phyloP scores from a whole-genome alignment of 2,113 vertebrate species.

The Morone chrysops region DNA sequence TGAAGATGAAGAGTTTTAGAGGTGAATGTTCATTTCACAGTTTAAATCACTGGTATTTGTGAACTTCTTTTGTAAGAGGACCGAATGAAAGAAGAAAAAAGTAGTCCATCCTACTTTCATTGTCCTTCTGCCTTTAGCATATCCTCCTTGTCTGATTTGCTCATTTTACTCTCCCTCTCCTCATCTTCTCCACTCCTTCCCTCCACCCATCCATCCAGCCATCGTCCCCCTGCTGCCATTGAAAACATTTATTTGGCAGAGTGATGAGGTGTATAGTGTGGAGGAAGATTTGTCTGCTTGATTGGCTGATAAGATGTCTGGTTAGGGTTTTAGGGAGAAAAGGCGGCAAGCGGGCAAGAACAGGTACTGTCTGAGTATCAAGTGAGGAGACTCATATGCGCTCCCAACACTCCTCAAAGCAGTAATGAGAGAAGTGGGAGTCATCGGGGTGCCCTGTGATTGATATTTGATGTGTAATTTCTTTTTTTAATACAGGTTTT shows the following conservation, averaged over 20 bases:
- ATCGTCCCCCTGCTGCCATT: background rate
- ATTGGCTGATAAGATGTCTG: constrained; percentile 66
- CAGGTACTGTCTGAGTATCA: background rate
- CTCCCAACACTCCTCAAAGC: constrained; percentile 37
- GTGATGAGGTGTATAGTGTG: constrained; percentile 44
- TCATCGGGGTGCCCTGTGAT: constrained; percentile 1
- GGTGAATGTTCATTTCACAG: constrained; percentile 17
- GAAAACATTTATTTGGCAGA: constrained; percentile 26
- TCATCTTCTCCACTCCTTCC: background rate
- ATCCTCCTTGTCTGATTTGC: constrained; percentile 23
- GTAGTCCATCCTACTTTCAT: background rate
- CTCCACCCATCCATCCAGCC: constrained; percentile 11
- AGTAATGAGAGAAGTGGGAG: constrained; percentile 36
- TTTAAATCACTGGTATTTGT: constrained; percentile 15
- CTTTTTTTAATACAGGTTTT: background rate
- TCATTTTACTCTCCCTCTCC: constrained; percentile 17
- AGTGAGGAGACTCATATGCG: constrained; percentile 19
- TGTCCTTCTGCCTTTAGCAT: constrained; percentile 11
- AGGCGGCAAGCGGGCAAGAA: background rate
- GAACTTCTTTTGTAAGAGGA: constrained; percentile 21
- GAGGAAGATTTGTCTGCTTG: constrained; percentile 40
- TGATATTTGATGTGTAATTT: constrained; percentile 57
- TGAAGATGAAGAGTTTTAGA: background rate
- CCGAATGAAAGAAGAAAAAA: background rate
- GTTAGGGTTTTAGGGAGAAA: constrained; percentile 12